Evolutionary conservation across 2,888 invertebrate genomes (phyloP), one percentile per base, ranked within the genome.

Genomic region (Galerucella calmariensis): DNA sequence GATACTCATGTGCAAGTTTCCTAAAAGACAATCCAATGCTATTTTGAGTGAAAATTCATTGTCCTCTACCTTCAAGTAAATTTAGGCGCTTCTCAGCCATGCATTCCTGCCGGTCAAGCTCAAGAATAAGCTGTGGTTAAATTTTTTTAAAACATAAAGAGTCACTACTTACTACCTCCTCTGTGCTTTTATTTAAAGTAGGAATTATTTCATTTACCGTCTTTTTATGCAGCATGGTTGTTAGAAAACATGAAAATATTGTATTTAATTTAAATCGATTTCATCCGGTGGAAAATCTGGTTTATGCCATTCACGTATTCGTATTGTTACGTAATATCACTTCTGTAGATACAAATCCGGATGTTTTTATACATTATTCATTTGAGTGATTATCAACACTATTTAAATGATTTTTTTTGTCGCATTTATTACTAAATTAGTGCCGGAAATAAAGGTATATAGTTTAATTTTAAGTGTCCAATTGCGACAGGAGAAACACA

Each of bases 331-430:
- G 14, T 53, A 56, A 56, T 56, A 16, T 16, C 6, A 20, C 16
- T 16, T 56, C 56, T 20, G 56, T 56, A 56, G 56, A 56, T 56
- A 56, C 20, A 16, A 56, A 56, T 56, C 20, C 56, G 56, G 56
- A 56, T 56, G 20, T 56, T 20, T 16, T 10, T 10, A 16, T 48
- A 56, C 56, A 20, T 10, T 16, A 56, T 9, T 56, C n/a, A 16
- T 16, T 56, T 56, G 16, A 16, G 5, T 20, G 10, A 41, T 41
- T 41, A 35, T 35, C 56, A 2, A 56, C 9, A n/a, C 20, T 56
- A 56, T 56, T 56, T 20, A 20, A 56, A 10, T 56, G 4, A n/a
- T 16, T 16, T 48, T 56, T 56, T 56, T 56, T 20, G 20, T 20
- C 56, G 20, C 56, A 56, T 51, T 51, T n/a, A n/a, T n/a, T 16